phyloP scores from a whole-genome alignment of 2,888 invertebrate species.

The Miltochrista miniata region DNA sequence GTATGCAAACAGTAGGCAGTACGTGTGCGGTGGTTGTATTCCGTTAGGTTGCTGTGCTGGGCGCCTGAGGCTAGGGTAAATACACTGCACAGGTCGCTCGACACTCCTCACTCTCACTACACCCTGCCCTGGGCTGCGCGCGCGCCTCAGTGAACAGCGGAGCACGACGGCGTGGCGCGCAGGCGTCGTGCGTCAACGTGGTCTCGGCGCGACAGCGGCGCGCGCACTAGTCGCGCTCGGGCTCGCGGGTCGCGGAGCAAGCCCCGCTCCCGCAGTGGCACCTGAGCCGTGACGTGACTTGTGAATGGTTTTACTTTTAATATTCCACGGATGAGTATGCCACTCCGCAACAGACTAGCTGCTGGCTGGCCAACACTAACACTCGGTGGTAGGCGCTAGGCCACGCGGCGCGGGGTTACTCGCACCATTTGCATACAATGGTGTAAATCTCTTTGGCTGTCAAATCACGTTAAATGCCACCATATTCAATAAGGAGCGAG shows the following conservation, averaged over 20 bases:
- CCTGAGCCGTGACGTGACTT: no score
- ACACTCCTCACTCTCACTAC: not conserved
- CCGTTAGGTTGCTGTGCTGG: not conserved
- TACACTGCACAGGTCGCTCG: not conserved
- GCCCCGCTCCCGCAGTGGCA: no score
- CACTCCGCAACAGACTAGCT: not conserved
- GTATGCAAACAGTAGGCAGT: not conserved
- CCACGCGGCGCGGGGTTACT: not conserved
- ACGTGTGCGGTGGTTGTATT: not conserved
- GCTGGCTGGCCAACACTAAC: no score
- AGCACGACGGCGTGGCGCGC: not conserved
- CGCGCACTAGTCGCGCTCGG: constrained; percentile 4
- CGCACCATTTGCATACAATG: constrained; percentile 9
- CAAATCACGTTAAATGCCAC: not conserved
- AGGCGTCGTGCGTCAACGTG: no score
- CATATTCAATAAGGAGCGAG: not conserved
- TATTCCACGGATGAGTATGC: not conserved
- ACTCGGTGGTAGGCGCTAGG: no score
- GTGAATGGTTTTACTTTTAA: not conserved
- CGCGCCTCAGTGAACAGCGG: not conserved
- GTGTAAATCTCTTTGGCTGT: not conserved
- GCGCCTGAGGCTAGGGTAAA: not conserved
- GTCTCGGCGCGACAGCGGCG: not conserved
- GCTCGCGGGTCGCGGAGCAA: no score
- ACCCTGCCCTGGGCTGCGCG: not conserved